Base-by-base conservation (phyloP, 2,797 vertebrate species). In the Oophaga sylvatica region DNA sequence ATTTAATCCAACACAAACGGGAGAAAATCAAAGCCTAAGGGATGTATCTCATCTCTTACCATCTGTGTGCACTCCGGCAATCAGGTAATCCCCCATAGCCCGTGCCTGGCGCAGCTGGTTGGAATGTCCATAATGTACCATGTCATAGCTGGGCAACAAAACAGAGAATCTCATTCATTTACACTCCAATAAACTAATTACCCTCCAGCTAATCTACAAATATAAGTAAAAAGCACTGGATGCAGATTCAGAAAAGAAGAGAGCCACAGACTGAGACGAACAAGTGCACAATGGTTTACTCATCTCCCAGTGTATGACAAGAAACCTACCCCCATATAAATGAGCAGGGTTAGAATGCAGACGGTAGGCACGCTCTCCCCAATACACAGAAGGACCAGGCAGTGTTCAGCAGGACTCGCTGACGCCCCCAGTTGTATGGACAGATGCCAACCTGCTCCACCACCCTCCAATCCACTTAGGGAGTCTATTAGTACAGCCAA, bases 101-200 rank as follows among this genome's bases (percentile, higher is more conserved):
- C 97, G 97, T 0, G 97, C 98, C 93, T 99, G 97, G 87, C 97
- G 96, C 84, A 98, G 96, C 93, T 99, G 97, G 94, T 98, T 99
- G 11, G 97, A 98, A 92, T 98, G 97, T 19, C 97, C 97, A 9
- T 98, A 99, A 92, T 99, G 98, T 45, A 99, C 97, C 98, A 99
- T 99, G 94, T 99, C 98, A 57, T 99, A 99, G 94, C 98, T 99
- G 90, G 67, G 89, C 16, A 48, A 71, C n/a, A 63, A 85, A 73
- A 81, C 29, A 86, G 20, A 67, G 35, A 67, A 77, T 76, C 45
- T 62, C 59, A 84, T 45, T 84, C 31, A 76, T 29, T 16, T 62
- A 1, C 57, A 5, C 29, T 53, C 48, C 1, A 63, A 31, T 41
- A 63, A 80, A 22, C 10, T 26, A 26, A 26, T 26, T 26, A 26